A percentile compares a stretch with the other conserved stretches of the same genome.
phyloP scores from a whole-genome alignment of 2,797 vertebrate genomes.

The Molossus molossus region DNA sequence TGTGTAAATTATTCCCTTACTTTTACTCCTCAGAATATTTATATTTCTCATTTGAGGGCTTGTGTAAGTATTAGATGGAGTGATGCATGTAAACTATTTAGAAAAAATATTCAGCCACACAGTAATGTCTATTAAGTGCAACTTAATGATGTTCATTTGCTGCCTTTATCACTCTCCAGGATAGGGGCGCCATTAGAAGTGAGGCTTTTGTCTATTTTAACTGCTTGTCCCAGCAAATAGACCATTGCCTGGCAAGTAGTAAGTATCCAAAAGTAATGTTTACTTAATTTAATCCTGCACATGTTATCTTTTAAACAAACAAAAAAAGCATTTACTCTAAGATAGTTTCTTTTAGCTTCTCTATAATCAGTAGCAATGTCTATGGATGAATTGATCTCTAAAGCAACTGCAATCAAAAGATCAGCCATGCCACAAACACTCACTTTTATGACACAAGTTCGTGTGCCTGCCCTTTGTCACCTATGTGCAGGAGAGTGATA shows the following conservation, averaged over 20 bases:
- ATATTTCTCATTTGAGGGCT: background rate
- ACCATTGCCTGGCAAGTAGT: background rate
- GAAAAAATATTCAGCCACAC: background rate
- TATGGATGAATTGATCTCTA: background rate
- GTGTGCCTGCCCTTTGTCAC: background rate
- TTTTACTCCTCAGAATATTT: background rate
- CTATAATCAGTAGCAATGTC: background rate
- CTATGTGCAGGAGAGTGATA: background rate
- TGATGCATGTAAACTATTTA: background rate
- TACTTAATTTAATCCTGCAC: background rate
- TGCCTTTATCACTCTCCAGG: background rate
- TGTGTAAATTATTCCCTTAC: background rate
- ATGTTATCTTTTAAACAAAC: background rate
- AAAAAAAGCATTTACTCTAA: background rate
- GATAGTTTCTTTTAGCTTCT: slow-evolving; percentile 18
- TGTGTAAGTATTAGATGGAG: background rate
- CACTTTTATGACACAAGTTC: slow-evolving; percentile 36
- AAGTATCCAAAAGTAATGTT: background rate
- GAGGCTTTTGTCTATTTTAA: background rate
- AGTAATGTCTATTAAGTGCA: background rate
- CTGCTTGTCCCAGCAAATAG: background rate
- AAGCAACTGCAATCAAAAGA: background rate
- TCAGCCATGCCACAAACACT: background rate
- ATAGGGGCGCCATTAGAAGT: background rate
- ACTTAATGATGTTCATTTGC: background rate